Evolutionary conservation across 2,113 vertebrate genomes (phyloP), one percentile per base, ranked within the genome.

Genomic region (Actinemys pallida): DNA sequence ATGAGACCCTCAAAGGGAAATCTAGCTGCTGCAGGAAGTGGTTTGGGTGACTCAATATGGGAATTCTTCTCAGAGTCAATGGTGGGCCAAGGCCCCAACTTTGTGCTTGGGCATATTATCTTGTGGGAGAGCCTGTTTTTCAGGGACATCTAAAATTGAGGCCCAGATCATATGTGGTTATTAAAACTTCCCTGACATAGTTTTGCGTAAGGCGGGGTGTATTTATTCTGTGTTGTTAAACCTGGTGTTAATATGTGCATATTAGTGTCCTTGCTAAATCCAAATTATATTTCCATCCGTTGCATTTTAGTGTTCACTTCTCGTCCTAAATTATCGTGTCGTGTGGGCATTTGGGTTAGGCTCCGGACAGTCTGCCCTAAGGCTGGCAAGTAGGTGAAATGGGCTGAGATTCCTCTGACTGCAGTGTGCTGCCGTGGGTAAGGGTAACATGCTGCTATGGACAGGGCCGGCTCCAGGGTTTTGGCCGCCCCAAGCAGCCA

Each of bases 281-380:
- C 50, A 45, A 35, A 16, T 31, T 89, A 1, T n/a, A 16, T 86
- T 93, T 82, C 56, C 39, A 35, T 1, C 65, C 47, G 59, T 76
- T 16, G 0, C 13, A 42, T n/a, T 94, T 86, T 87, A 80, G 45
- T 90, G 88, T 92, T 27, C 5, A 31, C 92, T 90, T 93, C 16
- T 85, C 57, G 53, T 9, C 39, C 42, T 84, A 1, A 45, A 86
- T 87, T 53, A 7, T 85, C 82, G 13, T 7, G 12, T 19, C 78
- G 2, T 3, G 0, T 49, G 54, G 53, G 54, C 27, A 79, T 31
- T 82, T 75, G 69, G 35, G 47, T 80, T 69, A 87, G 50, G 50
- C 19, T 13, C 20, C 12, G n/a, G 50, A 22, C 83, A 8, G 42
- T 91, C 78, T 86, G 0, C 27, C 5, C 62, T 45, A 53, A 87